A percentile compares a stretch with the other conserved stretches of the same genome.
These are phyloP conservation scores for human DNA, from an alignment of 2,113 vertebrate genomes.

Conservation along the genomic window DNA sequence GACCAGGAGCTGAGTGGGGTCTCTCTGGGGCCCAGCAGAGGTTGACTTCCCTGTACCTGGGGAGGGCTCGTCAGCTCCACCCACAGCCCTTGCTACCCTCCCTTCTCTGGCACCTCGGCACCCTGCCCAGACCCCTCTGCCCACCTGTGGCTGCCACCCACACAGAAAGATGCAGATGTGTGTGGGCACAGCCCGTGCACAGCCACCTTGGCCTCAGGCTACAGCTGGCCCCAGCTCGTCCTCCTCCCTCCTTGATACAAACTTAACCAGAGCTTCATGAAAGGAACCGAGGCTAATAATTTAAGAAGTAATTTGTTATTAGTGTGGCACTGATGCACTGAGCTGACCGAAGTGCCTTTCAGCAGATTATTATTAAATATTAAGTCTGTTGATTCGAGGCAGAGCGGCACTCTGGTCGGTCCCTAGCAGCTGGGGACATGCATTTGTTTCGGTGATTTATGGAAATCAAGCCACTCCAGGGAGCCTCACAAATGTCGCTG, in stretches of 20 bases:
- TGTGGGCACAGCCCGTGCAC: rapidly evolving
- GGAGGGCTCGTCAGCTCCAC: not conserved
- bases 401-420: not conserved
- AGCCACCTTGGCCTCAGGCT: not conserved
- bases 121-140: rapidly evolving
- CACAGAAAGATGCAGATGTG: not conserved
- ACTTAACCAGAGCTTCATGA: constrained; percentile 16
- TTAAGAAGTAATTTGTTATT: constrained; percentile 59
- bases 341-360: constrained; percentile 57
- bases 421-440: not conserved
- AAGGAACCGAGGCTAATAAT: not conserved
- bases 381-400: constrained; percentile 58
- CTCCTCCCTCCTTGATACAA: not conserved
- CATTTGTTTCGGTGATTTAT: constrained; percentile 1
- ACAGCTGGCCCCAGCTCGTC: not conserved
- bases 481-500: not conserved
- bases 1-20: not conserved
- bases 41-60: not conserved
- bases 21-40: not conserved
- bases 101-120: not conserved
- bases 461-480: not conserved
- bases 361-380: constrained; percentile 59
- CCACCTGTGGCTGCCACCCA: rapidly evolving
- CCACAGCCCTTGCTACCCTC: not conserved
- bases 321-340: constrained; percentile 60